Evolutionary conservation across 2,113 vertebrate genomes (phyloP), one percentile per base, ranked within the genome.

Genomic region (Malurus cyaneus): DNA sequence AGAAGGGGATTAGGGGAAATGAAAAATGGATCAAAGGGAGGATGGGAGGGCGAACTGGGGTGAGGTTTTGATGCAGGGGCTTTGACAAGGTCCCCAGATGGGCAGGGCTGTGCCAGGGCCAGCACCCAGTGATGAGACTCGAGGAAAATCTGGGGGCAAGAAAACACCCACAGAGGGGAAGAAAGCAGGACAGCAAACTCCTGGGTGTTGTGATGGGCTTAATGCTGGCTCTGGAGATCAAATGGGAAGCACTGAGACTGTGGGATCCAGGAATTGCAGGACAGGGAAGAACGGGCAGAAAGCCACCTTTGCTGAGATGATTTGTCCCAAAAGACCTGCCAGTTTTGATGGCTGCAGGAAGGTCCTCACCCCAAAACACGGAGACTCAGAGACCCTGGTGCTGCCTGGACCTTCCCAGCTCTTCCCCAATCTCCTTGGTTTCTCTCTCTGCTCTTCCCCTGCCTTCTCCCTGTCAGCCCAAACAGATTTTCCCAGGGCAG

Each of bases 231-330:
- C n/a, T 26, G 28, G 8, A 21, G n/a, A 34, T 26, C 39, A 29
- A 42, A 67, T 18, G 42, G 29, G 10, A 62, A 50, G 34, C 31
- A 25, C 23, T 62, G 32, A 60, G 9, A 52, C 10, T 60, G 4
- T 18, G 52, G 39, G 34, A 67, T 29, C 9, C 41, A 32, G 53
- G 49, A 17, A 28, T 0, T 64, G 60, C 54, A n/a, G 61, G 56
- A 42, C 2, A 44, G 44, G 18, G 41, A 72, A 60, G 3, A 18
- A 49, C 6, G n/a, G 21, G 9, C 53, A 52, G 20, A 88, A 36
- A 28, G 0, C 2, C 1, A 3, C 10, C 2, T 18, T 21, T 85
- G 46, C n/a, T 18, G 19, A 65, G 50, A 28, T n/a, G 11, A 47
- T 67, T 64, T 67, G 7, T 44, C 64, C 5, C 13, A 15, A 14